Conservation (phyloP, 1,140 invertebrate species). For the Pogonomyrmex californicus region DNA sequence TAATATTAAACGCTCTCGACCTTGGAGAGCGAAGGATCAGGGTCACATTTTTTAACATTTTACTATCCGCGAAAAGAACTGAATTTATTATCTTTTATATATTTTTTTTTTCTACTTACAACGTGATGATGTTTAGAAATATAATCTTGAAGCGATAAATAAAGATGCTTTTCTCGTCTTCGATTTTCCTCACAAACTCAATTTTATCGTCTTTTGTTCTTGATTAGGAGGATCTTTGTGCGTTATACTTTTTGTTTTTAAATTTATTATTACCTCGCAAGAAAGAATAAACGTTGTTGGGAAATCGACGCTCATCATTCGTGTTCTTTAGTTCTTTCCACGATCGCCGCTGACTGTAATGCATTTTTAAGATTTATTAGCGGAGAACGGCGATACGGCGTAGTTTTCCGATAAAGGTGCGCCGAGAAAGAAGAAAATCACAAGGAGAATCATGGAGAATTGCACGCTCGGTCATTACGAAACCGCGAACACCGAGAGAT, state of each 20-base stretch:
- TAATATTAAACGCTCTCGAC: constrained; percentile 11
- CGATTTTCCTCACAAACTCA: not conserved
- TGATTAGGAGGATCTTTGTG: not conserved
- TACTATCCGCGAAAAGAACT: not conserved
- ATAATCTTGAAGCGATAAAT: not conserved
- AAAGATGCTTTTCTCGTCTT: not conserved
- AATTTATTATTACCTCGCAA: not conserved
- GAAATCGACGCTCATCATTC: not conserved
- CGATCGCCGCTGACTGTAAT: not conserved
- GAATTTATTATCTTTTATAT: not conserved
- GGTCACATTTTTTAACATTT: not conserved
- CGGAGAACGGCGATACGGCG: not conserved
- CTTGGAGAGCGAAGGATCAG: not conserved
- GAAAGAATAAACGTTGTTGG: not conserved
- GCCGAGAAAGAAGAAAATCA: constrained; percentile 43
- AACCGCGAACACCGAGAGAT: constrained; percentile 62
- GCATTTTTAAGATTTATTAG: constrained; percentile 31
- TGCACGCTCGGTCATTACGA: constrained; percentile 62
- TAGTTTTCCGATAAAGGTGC: constrained; percentile 40
- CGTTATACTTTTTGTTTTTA: not conserved
- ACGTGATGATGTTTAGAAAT: not conserved
- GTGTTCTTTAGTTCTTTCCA: not conserved
- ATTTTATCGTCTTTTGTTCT: not conserved
- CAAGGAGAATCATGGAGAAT: constrained; percentile 53
- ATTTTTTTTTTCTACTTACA: not conserved